phyloP scores from a whole-genome alignment of 2,888 invertebrate species.

The Lysandra bellargus region DNA sequence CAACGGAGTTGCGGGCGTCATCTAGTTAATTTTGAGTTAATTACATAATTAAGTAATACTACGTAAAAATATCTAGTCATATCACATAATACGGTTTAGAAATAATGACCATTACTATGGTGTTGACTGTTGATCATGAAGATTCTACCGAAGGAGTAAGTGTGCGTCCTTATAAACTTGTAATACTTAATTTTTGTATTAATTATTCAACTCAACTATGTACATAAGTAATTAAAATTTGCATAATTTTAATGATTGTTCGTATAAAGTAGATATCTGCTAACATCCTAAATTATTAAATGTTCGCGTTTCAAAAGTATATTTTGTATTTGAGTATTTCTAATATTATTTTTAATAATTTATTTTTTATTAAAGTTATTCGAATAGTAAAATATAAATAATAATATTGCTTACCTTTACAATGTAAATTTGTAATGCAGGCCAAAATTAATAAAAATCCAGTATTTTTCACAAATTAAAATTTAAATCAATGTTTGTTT shows the following conservation, averaged over 20 bases:
- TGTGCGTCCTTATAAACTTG: not conserved
- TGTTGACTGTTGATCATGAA: not conserved
- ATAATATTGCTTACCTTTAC: conserved; percentile 12
- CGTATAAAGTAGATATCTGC: not conserved
- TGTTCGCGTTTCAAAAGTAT: too few relatives aligned
- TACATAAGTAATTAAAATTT: not conserved
- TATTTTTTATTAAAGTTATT: too few relatives aligned
- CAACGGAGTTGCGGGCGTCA: too few relatives aligned
- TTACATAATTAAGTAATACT: too few relatives aligned
- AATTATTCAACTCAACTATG: not conserved
- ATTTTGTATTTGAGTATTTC: too few relatives aligned
- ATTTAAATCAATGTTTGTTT: not conserved
- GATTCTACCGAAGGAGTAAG: not conserved
- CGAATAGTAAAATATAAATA: not conserved
- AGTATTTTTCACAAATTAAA: not conserved
- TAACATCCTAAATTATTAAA: not conserved
- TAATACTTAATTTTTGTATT: not conserved
- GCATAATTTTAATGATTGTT: not conserved
- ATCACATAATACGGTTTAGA: too few relatives aligned
- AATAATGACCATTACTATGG: too few relatives aligned
- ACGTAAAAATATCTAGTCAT: too few relatives aligned
- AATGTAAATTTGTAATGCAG: not conserved
- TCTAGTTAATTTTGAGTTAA: too few relatives aligned
- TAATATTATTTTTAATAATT: too few relatives aligned
- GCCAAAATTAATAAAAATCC: conserved; percentile 1